These are phyloP conservation scores for Knipowitschia caucasica DNA, from an alignment of 2,797 vertebrate genomes.

Conservation along the genomic window DNA sequence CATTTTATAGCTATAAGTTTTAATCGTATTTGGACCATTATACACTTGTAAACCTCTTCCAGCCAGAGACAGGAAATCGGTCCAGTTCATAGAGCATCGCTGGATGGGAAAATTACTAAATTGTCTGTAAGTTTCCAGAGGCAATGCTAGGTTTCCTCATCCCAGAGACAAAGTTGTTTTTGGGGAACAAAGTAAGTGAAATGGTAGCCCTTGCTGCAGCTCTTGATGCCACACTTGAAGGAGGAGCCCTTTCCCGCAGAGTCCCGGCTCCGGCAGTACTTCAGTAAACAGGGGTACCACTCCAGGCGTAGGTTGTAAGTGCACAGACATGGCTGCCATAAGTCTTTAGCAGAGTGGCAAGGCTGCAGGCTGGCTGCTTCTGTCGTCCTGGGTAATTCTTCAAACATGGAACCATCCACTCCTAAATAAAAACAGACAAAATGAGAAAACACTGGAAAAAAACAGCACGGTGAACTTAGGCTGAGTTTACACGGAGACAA, in stretches of 20 bases:
- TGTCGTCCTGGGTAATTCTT: conserved; percentile 77
- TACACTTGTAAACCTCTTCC: conserved; percentile 39
- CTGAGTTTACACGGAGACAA: too few relatives aligned
- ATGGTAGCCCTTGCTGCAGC: conserved; percentile 93
- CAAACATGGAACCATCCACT: conserved; percentile 87
- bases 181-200: conserved; percentile 90
- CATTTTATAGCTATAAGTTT: conserved; percentile 35
- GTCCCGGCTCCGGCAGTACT: conserved; percentile 90
- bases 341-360: conserved; percentile 78
- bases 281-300: conserved; percentile 97
- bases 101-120: conserved; percentile 1
- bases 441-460: conserved; percentile 2
- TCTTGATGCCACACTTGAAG: conserved; percentile 97
- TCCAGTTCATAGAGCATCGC: conserved; percentile 29
- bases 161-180: conserved; percentile 94
- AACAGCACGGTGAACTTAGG: background rate
- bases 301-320: conserved; percentile 87
- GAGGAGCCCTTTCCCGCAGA: conserved; percentile 76
- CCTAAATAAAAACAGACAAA: conserved; percentile 65
- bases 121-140: conserved; percentile 20
- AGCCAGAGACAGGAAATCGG: conserved; percentile 34
- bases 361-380: conserved; percentile 74
- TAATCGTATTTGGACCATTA: conserved; percentile 51
- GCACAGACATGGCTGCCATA: conserved; percentile 88
- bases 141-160: conserved; percentile 85